Percentiles rank a stretch among this genome's conserved stretches.
Conservation (phyloP, 2,797 vertebrate genomes). For the Monodelphis domestica region DNA sequence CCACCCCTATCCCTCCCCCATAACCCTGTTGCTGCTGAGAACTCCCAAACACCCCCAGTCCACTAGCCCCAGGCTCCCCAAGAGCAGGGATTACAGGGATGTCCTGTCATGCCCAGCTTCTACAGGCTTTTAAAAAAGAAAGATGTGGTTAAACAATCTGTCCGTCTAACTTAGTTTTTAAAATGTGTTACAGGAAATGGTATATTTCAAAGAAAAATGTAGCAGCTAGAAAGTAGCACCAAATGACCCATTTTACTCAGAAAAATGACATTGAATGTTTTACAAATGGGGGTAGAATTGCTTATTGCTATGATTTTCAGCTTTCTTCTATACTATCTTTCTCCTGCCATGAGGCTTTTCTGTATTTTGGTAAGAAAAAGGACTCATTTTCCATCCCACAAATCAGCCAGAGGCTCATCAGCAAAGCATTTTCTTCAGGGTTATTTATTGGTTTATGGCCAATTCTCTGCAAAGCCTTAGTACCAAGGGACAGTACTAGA, state of each 20-base stretch:
- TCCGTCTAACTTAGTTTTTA: constrained; percentile 32
- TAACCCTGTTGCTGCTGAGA: not conserved
- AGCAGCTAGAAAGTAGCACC: not conserved
- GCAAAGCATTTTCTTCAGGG: not conserved
- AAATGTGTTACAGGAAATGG: constrained; percentile 44
- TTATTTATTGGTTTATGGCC: not conserved
- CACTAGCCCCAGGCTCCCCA: not conserved
- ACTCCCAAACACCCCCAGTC: not conserved
- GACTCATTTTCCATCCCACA: not conserved
- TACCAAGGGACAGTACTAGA: not conserved
- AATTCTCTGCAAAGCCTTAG: not conserved
- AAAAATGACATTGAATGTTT: not conserved
- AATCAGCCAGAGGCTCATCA: not conserved
- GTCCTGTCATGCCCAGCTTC: not conserved
- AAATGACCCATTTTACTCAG: not conserved
- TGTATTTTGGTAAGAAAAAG: not conserved
- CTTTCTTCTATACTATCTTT: not conserved
- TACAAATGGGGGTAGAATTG: not conserved
- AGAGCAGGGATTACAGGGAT: not conserved
- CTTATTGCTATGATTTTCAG: not conserved
- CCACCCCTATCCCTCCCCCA: not conserved
- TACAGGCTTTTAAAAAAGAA: not conserved
- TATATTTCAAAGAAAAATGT: constrained; percentile 1
- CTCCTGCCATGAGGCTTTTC: not conserved
- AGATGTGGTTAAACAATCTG: constrained; percentile 4